Base-by-base conservation (phyloP, 2,113 vertebrate species). In the Physeter macrocephalus region DNA sequence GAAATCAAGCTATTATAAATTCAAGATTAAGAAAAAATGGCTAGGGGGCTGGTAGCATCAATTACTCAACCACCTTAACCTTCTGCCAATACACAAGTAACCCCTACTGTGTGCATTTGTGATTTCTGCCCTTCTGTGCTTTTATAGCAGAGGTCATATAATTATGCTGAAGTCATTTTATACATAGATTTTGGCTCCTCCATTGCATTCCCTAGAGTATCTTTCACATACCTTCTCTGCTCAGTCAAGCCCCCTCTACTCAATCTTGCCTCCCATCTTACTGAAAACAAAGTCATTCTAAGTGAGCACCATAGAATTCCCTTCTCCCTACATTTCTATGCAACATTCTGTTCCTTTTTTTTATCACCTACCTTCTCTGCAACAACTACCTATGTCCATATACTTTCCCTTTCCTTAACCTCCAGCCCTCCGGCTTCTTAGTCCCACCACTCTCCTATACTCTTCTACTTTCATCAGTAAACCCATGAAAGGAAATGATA, bases 1-100 rank as follows among this genome's bases (percentile, higher is more conserved):
- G 69, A 94, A 96, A 87, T 93, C 21, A 94, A 86, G 36, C 36
- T 77, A 59, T 92, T 94, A 15, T 61, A 95, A 89, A 97, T 90
- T 96, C 17, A 92, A 83, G 54, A 89, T 92, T 85, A 96, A 92
- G n/a, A 49, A 96, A 96, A 96, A 89, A 34, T 87, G 92, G 31
- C 59, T 92, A 66, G 43, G 36, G 34, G 39, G 0, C 54, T 88
- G 52, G 25, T 66, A 97, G 74, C 74, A 89, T 17, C n/a, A 62
- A 57, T 93, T 83, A 95, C 57, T 96, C 64, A 77, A 92, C 66
- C 88, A 82, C 10, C 23, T 95, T 86, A 88, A 72, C 15, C 59
- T 89, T 92, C 49, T 93, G 29, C 29, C 78, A 93, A 69, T 29
- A 85, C 2, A 67, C 12, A 86, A 93, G 39, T 77, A 82, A 90